A percentile compares a stretch with the other conserved stretches of the same genome.
These are phyloP conservation scores for Heterochromis multidens DNA, from an alignment of 2,113 vertebrate species.

Conservation along the genomic window DNA sequence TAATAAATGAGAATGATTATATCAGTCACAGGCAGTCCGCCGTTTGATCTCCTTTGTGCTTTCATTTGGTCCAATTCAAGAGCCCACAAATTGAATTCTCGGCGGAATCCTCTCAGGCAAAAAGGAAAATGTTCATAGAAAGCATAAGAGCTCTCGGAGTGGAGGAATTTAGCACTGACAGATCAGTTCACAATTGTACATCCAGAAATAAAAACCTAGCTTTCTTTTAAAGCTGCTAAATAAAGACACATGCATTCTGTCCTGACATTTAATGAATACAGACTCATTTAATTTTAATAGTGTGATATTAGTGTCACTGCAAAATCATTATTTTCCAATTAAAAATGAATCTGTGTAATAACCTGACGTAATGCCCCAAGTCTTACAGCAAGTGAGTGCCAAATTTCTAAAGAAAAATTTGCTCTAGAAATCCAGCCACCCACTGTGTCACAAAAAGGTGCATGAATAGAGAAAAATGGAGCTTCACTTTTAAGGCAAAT, in stretches of 20 bases:
- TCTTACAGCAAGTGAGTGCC: background rate
- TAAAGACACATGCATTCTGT: background rate
- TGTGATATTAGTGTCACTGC: background rate
- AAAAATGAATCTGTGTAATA: background rate
- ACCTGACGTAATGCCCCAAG: background rate
- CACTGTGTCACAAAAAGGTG: background rate
- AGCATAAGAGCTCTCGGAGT: background rate
- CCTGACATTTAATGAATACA: background rate
- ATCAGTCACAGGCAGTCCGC: conserved; percentile 1
- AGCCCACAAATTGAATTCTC: conserved; percentile 33
- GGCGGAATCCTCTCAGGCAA: conserved; percentile 6
- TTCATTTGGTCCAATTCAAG: conserved; percentile 46
- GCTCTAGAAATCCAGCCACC: background rate
- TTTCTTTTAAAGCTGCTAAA: background rate
- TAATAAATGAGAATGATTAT: conserved; percentile 48
- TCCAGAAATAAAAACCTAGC: background rate
- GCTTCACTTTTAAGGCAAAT: background rate
- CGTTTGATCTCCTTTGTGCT: conserved; percentile 48
- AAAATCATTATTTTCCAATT: background rate
- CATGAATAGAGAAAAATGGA: background rate
- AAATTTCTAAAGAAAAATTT: background rate
- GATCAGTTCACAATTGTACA: background rate
- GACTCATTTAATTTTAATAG: background rate
- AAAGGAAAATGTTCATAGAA: background rate
- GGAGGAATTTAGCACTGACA: background rate